Evolutionary conservation across 35 echinoderm and acorn worm genomes (phyloP).

Genomic region (Acanthaster planci): DNA sequence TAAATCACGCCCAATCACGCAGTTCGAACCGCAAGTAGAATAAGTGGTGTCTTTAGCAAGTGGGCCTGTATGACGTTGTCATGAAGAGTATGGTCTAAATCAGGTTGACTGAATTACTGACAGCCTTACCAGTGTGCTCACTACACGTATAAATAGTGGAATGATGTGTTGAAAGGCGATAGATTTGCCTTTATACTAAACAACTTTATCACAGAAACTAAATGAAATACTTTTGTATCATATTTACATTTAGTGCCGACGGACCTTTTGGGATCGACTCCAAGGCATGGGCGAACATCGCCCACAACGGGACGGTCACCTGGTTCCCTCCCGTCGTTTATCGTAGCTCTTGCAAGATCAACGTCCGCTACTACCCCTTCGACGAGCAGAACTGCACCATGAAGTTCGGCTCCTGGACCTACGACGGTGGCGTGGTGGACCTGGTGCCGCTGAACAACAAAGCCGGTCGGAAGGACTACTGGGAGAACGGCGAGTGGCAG

Average conservation of each 20-base stretch:
- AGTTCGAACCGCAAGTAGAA: no score
- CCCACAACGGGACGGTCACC: constrained; percentile 77
- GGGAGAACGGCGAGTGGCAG: constrained; percentile 88
- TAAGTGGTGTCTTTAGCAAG: no score
- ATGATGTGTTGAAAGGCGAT: no score
- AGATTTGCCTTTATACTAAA: no score
- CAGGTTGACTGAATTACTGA: no score
- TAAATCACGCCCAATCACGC: no score
- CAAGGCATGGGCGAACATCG: constrained; percentile 67
- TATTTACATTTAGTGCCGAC: constrained; percentile 63
- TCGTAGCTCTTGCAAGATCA: constrained; percentile 90
- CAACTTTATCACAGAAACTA: no score
- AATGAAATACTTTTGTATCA: no score
- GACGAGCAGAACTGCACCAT: constrained; percentile 88
- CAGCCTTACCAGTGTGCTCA: no score
- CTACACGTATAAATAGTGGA: no score
- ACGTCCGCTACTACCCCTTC: constrained; percentile 91
- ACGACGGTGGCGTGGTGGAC: constrained; percentile 76
- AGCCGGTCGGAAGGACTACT: constrained; percentile 75
- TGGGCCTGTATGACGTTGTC: no score
- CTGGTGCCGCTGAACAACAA: constrained; percentile 39
- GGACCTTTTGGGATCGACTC: constrained; percentile 80
- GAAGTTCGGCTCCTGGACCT: constrained; percentile 97
- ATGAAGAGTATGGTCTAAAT: no score
- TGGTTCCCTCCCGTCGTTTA: constrained; percentile 93